Conservation (phyloP, 2,797 vertebrate species). For the Pristis pectinata region DNA sequence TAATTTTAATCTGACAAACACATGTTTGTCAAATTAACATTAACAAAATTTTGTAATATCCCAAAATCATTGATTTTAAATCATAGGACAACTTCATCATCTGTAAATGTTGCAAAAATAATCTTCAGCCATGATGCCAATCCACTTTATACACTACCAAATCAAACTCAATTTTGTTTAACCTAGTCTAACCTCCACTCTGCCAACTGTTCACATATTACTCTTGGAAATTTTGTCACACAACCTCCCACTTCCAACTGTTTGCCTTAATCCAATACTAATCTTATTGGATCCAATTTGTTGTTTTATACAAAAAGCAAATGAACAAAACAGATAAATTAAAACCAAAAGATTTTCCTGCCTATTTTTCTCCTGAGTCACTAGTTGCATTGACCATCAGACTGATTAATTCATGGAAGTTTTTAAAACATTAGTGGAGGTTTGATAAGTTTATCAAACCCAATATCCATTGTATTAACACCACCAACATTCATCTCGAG, state of each 20-base stretch:
- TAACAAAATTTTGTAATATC: too few species aligned
- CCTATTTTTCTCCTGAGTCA: not conserved
- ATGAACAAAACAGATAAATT: too few species aligned
- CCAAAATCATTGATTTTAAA: not conserved
- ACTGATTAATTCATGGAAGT: not conserved
- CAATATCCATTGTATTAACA: not conserved
- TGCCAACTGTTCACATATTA: not conserved
- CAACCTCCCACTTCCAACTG: not conserved
- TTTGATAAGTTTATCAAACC: not conserved
- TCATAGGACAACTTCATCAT: not conserved
- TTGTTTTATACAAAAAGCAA: too few species aligned
- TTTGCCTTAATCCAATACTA: too few species aligned
- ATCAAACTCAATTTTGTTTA: not conserved
- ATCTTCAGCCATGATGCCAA: not conserved
- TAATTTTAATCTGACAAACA: too few species aligned
- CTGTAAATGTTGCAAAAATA: not conserved
- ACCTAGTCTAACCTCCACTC: not conserved
- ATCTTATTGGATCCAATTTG: too few species aligned
- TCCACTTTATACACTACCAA: not conserved
- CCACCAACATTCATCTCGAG: not conserved
- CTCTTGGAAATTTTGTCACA: not conserved
- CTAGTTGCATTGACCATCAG: not conserved
- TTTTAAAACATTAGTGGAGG: not conserved
- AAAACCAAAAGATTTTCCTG: not conserved
- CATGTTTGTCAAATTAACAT: too few species aligned